Conservation (phyloP, 2,888 invertebrate genomes). For the Drosophila seclusa region DNA sequence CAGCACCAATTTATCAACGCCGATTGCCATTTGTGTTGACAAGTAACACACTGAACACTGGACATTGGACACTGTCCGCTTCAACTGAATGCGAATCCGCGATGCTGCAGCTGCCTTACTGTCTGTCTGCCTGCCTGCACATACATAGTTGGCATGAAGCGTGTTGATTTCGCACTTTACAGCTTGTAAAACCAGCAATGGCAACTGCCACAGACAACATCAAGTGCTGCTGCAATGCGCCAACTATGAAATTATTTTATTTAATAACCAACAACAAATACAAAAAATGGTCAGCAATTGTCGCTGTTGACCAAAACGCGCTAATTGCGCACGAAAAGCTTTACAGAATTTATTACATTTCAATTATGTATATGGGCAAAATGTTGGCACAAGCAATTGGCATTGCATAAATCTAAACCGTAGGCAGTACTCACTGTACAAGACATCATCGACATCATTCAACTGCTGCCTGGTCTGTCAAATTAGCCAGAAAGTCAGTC, state of each 20-base stretch:
- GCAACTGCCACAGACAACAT: constrained; percentile 48
- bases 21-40: constrained; percentile 81
- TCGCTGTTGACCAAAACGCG: constrained; percentile 66
- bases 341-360: constrained; percentile 78
- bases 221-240: constrained; percentile 20
- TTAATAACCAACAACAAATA: constrained; percentile 71
- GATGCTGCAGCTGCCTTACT: constrained; percentile 33
- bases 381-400: constrained; percentile 76
- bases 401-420: constrained; percentile 72
- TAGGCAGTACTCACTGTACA: constrained; percentile 16
- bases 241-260: constrained; percentile 81
- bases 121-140: constrained; percentile 25
- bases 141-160: constrained; percentile 77
- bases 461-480: constrained; percentile 61
- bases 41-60: constrained; percentile 71
- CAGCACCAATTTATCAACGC: constrained; percentile 79
- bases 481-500: constrained; percentile 69
- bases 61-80: constrained; percentile 49
- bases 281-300: constrained; percentile 72
- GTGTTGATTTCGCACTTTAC: constrained; percentile 82
- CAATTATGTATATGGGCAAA: constrained; percentile 80
- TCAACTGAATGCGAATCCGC: constrained; percentile 42
- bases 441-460: constrained; percentile 44
- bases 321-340: constrained; percentile 68
- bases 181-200: constrained; percentile 75